Evolutionary conservation across 2,797 vertebrate genomes (phyloP).

Genomic region (Darevskia nairensis): DNA sequence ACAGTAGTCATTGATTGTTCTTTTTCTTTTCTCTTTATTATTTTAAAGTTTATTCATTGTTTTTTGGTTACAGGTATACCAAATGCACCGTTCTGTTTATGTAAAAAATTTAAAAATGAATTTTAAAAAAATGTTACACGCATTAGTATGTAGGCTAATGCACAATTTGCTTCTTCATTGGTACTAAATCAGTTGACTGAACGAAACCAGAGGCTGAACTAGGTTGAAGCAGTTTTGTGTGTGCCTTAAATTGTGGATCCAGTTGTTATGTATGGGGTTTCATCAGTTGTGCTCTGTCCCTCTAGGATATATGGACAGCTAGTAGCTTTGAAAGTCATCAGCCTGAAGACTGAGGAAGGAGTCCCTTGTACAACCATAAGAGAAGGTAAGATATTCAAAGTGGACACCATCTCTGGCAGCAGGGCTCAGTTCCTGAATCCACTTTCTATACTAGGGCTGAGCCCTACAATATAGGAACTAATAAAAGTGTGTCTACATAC

Average conservation of each 20-base stretch:
- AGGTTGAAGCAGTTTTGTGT: neutral
- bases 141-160: neutral
- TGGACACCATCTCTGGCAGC: neutral
- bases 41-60: no score
- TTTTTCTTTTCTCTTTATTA: no score
- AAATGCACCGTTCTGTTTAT: no score
- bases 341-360: conserved; percentile 88
- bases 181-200: neutral
- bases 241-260: neutral
- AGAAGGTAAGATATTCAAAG: conserved; percentile 82
- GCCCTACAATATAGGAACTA: neutral
- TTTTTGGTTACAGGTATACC: no score
- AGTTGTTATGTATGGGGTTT: conserved; percentile 1
- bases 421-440: no score
- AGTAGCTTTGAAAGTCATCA: conserved; percentile 91
- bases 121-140: no score
- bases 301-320: conserved; percentile 89
- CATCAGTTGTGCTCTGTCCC: conserved; percentile 30
- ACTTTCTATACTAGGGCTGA: neutral
- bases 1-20: no score
- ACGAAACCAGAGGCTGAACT: neutral
- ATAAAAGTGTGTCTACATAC: neutral
- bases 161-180: neutral
- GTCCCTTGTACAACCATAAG: conserved; percentile 90
- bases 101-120: no score